Conservation (phyloP, 2,113 vertebrate species). For the Microtus ochrogaster region DNA sequence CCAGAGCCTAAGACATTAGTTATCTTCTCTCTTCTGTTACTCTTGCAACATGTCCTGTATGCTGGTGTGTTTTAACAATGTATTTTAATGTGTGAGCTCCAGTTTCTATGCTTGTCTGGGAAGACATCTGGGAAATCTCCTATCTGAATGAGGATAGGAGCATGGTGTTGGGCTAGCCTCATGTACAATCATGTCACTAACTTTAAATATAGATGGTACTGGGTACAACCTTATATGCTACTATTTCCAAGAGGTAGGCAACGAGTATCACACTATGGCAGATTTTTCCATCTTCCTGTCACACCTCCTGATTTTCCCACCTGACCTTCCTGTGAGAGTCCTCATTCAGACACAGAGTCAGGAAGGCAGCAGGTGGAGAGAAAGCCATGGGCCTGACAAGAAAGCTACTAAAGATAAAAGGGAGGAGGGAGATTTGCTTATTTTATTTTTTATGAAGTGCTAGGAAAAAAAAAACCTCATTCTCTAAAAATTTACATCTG, state of each 20-base stretch:
- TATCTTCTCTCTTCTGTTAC: conserved; percentile 24
- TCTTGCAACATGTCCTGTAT: background rate
- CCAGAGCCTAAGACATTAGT: conserved; percentile 58
- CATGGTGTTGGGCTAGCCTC: background rate
- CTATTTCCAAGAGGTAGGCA: background rate
- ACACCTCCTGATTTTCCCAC: conserved; percentile 8
- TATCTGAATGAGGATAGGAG: background rate
- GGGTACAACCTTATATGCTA: background rate
- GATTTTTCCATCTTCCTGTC: background rate
- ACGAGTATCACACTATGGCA: background rate
- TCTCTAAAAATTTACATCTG: conserved; percentile 80
- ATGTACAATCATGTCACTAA: background rate
- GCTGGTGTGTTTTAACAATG: background rate
- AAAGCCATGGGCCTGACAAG: conserved; percentile 35
- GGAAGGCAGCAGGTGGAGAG: conserved; percentile 67
- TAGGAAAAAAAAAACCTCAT: conserved; percentile 75
- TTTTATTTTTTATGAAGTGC: conserved; percentile 75
- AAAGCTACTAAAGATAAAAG: conserved; percentile 73
- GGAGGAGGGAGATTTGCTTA: conserved; percentile 58
- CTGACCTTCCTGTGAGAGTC: conserved; percentile 6
- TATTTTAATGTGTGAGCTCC: background rate
- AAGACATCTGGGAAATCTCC: background rate
- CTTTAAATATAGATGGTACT: background rate
- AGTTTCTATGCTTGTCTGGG: background rate
- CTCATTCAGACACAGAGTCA: conserved; percentile 70